Percentiles rank a stretch among this genome's conserved stretches.
Conservation (phyloP, 2,888 invertebrate species). For the Eupeodes latifasciatus region DNA sequence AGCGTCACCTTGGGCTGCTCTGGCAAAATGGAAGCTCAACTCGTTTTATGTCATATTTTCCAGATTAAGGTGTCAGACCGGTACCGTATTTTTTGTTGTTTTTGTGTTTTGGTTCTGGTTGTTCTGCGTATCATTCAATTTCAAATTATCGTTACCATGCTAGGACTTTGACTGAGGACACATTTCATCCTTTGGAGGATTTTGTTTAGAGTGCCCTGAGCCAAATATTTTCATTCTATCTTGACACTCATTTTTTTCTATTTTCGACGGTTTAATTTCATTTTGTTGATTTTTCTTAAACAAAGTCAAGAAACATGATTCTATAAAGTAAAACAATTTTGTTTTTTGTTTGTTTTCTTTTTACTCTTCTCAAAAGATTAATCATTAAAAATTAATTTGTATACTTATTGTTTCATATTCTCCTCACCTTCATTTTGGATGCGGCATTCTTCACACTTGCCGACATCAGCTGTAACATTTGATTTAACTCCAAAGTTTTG, state of each 20-base stretch:
- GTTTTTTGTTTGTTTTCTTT: background rate
- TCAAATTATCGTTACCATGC: constrained; percentile 45
- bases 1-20: constrained; percentile 58
- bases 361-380: background rate
- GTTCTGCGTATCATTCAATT: constrained; percentile 63
- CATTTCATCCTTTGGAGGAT: constrained; percentile 42
- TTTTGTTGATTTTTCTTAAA: background rate
- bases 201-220: constrained; percentile 8
- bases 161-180: constrained; percentile 45
- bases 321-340: background rate
- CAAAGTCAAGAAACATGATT: background rate
- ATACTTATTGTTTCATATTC: background rate
- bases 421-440: constrained; percentile 43
- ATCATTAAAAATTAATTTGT: constrained; percentile 28
- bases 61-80: constrained; percentile 77
- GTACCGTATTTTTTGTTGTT: background rate
- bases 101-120: constrained; percentile 22
- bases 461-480: constrained; percentile 54
- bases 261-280: background rate
- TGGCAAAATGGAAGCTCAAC: constrained; percentile 65
- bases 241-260: constrained; percentile 17
- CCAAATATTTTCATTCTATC: constrained; percentile 20
- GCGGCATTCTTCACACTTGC: constrained; percentile 33
- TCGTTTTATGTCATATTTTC: constrained; percentile 77
- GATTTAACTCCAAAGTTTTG: constrained; percentile 31